phyloP scores from a whole-genome alignment of 2,888 invertebrate genomes.

The Apotomis turbidana region DNA sequence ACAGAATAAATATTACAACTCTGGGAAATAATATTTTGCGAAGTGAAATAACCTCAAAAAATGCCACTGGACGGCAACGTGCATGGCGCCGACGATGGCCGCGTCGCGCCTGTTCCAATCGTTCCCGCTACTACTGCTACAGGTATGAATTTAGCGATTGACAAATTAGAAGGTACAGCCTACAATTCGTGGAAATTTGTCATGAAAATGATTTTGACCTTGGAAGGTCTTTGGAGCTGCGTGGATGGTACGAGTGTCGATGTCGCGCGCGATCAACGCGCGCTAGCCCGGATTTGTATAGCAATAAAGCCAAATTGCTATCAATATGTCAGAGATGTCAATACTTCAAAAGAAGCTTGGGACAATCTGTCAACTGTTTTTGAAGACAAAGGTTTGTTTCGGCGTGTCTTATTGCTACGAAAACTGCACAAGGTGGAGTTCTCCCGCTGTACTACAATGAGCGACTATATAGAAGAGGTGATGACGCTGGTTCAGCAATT shows the following conservation, averaged over 20 bases:
- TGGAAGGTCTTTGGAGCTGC: background rate
- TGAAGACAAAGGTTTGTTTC: background rate
- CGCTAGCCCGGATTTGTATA: background rate
- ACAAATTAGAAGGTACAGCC: background rate
- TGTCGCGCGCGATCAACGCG: background rate
- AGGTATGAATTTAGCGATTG: background rate
- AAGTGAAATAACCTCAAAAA: no score
- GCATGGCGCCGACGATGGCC: no score
- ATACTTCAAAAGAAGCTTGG: background rate
- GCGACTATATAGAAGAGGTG: background rate
- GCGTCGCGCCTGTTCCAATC: no score
- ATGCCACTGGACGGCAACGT: no score
- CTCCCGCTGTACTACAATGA: background rate
- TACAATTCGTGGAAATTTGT: background rate
- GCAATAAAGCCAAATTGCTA: background rate
- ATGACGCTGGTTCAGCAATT: conserved; percentile 6
- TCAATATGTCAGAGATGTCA: background rate
- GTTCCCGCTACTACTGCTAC: background rate
- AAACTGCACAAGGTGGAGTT: background rate
- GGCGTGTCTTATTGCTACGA: background rate
- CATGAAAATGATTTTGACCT: background rate
- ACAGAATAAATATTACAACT: no score
- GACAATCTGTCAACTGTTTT: background rate
- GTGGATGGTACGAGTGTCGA: background rate
- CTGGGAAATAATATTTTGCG: no score